phyloP scores from a whole-genome alignment of 2,797 vertebrate genomes.

The Myotis vivesi region DNA sequence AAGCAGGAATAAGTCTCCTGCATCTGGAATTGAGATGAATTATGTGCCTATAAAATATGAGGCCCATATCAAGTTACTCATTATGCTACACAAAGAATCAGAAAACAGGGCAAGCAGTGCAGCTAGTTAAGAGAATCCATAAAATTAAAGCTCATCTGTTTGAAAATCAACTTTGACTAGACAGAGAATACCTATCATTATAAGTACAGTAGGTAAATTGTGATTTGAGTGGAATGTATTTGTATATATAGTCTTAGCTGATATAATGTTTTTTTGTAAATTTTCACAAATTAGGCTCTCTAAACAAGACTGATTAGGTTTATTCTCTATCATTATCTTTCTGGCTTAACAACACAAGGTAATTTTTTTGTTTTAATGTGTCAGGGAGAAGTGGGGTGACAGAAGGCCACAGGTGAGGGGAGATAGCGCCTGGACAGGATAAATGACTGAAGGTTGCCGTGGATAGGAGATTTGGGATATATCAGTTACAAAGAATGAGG shows the following conservation, averaged over 20 bases:
- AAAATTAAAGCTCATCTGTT: slow-evolving; percentile 77
- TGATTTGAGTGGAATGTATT: slow-evolving; percentile 74
- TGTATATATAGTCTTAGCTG: slow-evolving; percentile 55
- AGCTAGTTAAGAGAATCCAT: slow-evolving; percentile 65
- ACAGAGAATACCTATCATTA: slow-evolving; percentile 76
- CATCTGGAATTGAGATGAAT: slow-evolving; percentile 65
- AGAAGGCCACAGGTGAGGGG: not conserved
- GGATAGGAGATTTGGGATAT: not conserved
- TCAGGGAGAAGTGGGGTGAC: not conserved
- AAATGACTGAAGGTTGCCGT: not conserved
- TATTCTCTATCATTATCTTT: slow-evolving; percentile 71
- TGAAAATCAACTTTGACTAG: slow-evolving; percentile 70
- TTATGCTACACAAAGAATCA: slow-evolving; percentile 67
- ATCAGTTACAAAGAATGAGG: not conserved
- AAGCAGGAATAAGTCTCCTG: slow-evolving; percentile 49
- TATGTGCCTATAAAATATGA: slow-evolving; percentile 67
- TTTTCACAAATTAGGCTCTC: slow-evolving; percentile 77
- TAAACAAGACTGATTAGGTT: slow-evolving; percentile 75
- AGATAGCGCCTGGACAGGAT: not conserved
- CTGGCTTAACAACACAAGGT: slow-evolving; percentile 23
- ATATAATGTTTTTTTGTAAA: slow-evolving; percentile 64
- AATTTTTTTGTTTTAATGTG: not conserved
- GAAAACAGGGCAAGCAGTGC: slow-evolving; percentile 33
- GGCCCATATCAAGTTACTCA: slow-evolving; percentile 73
- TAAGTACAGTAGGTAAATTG: slow-evolving; percentile 71